Conservation (phyloP, 2,888 invertebrate genomes). For the Gandaritis pyraliata region DNA sequence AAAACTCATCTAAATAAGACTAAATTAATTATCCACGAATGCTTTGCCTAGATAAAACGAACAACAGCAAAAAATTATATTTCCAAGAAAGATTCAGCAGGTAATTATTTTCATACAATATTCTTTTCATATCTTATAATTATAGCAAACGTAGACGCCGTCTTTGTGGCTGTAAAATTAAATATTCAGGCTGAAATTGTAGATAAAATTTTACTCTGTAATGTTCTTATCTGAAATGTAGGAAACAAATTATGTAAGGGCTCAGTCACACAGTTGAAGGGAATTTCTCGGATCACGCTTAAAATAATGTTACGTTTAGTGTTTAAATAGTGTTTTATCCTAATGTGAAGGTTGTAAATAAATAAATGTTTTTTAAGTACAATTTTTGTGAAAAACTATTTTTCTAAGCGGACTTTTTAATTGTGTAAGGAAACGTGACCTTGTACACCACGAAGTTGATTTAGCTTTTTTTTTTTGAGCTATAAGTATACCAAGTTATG, state of each 20-base stretch:
- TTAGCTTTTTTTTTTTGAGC: no score
- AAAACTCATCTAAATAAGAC: no score
- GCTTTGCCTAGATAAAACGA: neutral
- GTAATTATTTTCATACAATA: neutral
- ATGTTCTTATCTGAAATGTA: constrained; percentile 30
- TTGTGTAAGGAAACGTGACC: no score
- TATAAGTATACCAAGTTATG: no score
- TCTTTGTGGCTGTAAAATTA: constrained; percentile 26
- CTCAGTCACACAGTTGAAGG: neutral
- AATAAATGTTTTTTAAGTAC: no score
- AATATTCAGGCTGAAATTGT: constrained; percentile 29
- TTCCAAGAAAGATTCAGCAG: neutral
- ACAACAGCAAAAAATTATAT: neutral
- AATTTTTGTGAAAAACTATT: no score
- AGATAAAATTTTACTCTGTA: constrained; percentile 30
- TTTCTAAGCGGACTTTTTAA: no score
- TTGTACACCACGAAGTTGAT: no score
- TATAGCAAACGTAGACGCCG: constrained; percentile 19
- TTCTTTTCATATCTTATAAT: constrained; percentile 15
- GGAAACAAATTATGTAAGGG: constrained; percentile 25
- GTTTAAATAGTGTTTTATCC: no score
- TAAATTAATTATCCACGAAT: no score
- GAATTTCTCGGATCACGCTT: neutral
- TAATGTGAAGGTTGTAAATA: no score
- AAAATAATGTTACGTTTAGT: no score